Evolutionary conservation across 2,113 vertebrate genomes (phyloP).

Genomic region (Daphoenositta chrysoptera): DNA sequence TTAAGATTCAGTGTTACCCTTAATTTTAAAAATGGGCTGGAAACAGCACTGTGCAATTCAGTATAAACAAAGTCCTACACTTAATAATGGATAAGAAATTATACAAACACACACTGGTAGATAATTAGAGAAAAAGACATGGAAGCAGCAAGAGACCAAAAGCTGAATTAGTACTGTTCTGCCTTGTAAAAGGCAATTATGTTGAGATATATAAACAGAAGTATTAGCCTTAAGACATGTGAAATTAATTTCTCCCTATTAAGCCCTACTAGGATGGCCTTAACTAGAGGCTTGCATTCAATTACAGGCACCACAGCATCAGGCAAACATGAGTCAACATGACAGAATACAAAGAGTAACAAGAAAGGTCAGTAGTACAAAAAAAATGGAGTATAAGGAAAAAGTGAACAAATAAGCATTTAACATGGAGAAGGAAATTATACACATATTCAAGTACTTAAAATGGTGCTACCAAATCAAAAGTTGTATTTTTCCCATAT

Average conservation of each 20-base stretch:
- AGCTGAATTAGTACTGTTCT: background rate
- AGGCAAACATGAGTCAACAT: background rate
- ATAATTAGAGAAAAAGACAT: background rate
- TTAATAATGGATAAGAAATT: background rate
- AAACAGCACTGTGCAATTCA: background rate
- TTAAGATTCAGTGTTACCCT: background rate
- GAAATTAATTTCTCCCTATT: constrained; percentile 24
- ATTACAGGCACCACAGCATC: background rate
- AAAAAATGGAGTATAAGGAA: background rate
- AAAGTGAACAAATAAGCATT: background rate
- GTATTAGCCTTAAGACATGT: background rate
- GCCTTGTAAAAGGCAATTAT: constrained; percentile 13
- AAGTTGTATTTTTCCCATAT: background rate
- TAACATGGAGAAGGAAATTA: background rate
- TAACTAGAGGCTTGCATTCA: background rate
- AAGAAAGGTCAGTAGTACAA: background rate
- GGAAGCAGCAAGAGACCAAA: background rate
- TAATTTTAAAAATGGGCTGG: background rate
- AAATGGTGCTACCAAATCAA: background rate
- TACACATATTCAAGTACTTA: background rate
- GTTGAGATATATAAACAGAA: constrained; percentile 8
- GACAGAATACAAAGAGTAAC: background rate
- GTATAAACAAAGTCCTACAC: background rate
- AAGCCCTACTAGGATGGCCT: background rate
- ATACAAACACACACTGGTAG: background rate